Evolutionary conservation across 2,113 vertebrate genomes (phyloP), one percentile per base, ranked within the genome.

Genomic region (Hemicordylus capensis): DNA sequence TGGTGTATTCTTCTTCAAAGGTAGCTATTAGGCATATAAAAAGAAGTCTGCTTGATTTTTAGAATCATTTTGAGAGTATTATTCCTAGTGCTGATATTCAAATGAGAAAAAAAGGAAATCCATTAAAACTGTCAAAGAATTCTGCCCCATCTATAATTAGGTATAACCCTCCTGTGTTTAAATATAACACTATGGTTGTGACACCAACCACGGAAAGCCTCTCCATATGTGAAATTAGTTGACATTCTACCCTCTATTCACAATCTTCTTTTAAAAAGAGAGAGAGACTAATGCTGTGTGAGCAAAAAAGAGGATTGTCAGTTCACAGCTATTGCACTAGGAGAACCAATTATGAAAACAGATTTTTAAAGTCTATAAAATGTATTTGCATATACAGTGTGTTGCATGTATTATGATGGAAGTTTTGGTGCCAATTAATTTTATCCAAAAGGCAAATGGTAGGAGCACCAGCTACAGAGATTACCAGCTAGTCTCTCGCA

Each of bases 61-160:
- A 92, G 61, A 87, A 61, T 88, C 76, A 1, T 87, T 92, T 92
- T 88, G 54, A 75, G 89, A 72, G 44, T 39, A 86, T 91, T 93
- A 94, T 92, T 90, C 72, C 39, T 88, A 69, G 39, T 82, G 58
- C 58, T 88, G 93, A 73, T 73, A 87, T 93, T 92, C 91, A 94
- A 94, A 88, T 90, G 76, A 89, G 84, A 75, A 93, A 14, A n/a
- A 37, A 95, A 93, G 46, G 88, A 91, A 94, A 95, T 91, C 84
- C 83, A 92, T 87, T 85, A 87, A 93, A 92, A 88, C 86, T 34
- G 54, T 86, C 34, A 85, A 73, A 93, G 92, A 95, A 63, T 79
- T 85, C 76, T 85, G 82, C 22, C 66, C 37, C 90, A 87, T 93
- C 86, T 93, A 81, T 89, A 94, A 95, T 93, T 92, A 94, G 92